These are phyloP conservation scores for Rhopilema esculentum DNA, from an alignment of 30 jellyfish, hydroid and myxozoan species.

Conservation along the genomic window DNA sequence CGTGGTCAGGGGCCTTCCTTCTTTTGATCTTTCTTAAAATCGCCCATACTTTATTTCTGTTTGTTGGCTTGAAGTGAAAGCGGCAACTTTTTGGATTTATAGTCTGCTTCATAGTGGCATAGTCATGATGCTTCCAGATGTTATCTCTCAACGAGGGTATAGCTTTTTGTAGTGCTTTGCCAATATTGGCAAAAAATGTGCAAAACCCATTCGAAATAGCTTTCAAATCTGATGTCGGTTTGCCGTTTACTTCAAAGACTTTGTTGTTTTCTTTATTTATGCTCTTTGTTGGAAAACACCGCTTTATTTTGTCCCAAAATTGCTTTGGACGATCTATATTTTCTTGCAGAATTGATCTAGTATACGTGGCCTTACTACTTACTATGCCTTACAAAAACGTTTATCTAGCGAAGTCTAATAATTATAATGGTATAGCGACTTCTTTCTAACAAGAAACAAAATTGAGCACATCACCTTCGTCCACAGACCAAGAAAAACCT, in stretches of 20 bases:
- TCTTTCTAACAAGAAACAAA: too few species aligned
- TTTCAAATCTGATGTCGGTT: conserved; percentile 56
- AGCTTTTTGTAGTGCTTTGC: conserved; percentile 47
- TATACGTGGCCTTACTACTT: too few species aligned
- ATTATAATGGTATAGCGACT: too few species aligned
- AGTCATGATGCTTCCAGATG: conserved; percentile 55
- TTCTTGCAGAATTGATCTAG: too few species aligned
- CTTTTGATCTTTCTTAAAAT: conserved; percentile 49
- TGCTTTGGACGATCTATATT: conserved; percentile 47
- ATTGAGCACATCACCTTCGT: too few species aligned
- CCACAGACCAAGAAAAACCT: too few species aligned
- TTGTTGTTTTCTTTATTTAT: conserved; percentile 35
- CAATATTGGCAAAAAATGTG: conserved; percentile 51
- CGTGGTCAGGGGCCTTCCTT: conserved; percentile 40
- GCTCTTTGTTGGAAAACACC: conserved; percentile 52
- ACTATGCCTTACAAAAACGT: too few species aligned
- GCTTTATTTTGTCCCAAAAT: conserved; percentile 33
- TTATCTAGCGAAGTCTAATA: too few species aligned
- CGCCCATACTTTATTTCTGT: conserved; percentile 30
- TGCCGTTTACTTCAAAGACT: conserved; percentile 42
- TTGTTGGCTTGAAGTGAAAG: conserved; percentile 55
- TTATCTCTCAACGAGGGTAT: conserved; percentile 44
- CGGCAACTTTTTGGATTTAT: conserved; percentile 28
- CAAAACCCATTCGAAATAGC: conserved; percentile 29
- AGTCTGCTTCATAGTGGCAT: conserved; percentile 21